Evolutionary conservation across 2,797 vertebrate genomes (phyloP), one percentile per base, ranked within the genome.

Genomic region (Amphiprion clarkii): DNA sequence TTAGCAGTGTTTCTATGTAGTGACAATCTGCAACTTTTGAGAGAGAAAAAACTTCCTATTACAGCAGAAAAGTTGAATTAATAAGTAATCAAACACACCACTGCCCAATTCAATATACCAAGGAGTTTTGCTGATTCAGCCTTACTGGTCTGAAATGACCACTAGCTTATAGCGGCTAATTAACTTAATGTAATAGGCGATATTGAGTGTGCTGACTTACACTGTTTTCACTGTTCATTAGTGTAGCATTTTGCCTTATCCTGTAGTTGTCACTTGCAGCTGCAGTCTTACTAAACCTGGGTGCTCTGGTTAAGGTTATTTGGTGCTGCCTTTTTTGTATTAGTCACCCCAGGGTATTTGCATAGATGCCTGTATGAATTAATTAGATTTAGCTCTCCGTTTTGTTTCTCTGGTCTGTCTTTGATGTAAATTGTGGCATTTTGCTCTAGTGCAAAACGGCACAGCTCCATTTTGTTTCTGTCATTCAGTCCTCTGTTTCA

Each of bases 261-360:
- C 29, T 19, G 5, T 29, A 27, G 5, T 5, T 64, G 42, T 51
- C 16, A 4, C 36, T 14, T 59, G 19, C 23, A 36, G 17, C 55
- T 0, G 0, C n/a, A 23, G 8, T 14, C 29, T 39, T 19, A 36
- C 2, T 36, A 11, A 33, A 29, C 5, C 6, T 14, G 17, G 46
- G 14, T 44, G 16, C 16, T 53, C 11, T 2, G 5, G 9, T 39
- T n/a, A 39, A 48, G 48, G 39, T 53, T 39, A 25, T 33, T 19
- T 33, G 23, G 33, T 33, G 53, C 70, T 55, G 36, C 11, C 49
- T 77, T 12, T 68, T 68, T 58, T 39, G 23, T 23, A n/a, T 51
- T 13, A 55, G 17, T 40, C 49, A 39, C 19, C 11, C 21, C 17
- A 27, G 67, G 64, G 16, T 8, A 27, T 25, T 59, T 68, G 39